Percentiles rank a stretch among this genome's conserved stretches.
Evolutionary conservation across 1,140 invertebrate species (phyloP).

Genomic region (Phortica variegata): DNA sequence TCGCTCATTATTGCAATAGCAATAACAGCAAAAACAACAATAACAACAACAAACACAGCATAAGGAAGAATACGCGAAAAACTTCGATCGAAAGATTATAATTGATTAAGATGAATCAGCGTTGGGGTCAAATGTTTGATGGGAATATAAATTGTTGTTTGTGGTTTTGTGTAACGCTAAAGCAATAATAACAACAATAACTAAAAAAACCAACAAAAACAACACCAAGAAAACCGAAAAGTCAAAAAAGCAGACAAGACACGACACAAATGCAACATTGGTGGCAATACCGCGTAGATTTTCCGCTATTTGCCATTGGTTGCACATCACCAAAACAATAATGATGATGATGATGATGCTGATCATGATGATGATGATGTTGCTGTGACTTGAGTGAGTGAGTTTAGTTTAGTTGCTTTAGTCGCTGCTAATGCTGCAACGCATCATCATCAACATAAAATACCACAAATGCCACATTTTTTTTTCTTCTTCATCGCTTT

Average conservation of each 20-base stretch:
- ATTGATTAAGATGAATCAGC: slow-evolving; percentile 56
- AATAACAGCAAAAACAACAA: too few relatives aligned
- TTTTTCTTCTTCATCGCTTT: too few relatives aligned
- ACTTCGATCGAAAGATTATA: slow-evolving; percentile 49
- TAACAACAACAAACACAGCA: too few relatives aligned
- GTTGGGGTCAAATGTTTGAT: slow-evolving; percentile 55
- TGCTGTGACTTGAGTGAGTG: slow-evolving; percentile 3
- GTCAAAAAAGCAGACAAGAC: too few relatives aligned
- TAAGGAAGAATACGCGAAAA: too few relatives aligned
- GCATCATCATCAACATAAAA: slow-evolving; percentile 40
- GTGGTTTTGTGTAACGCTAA: slow-evolving; percentile 54
- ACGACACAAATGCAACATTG: slow-evolving; percentile 51
- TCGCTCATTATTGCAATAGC: too few relatives aligned
- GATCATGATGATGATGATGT: slow-evolving; percentile 15
- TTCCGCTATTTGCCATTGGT: too few relatives aligned
- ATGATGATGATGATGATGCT: slow-evolving; percentile 35
- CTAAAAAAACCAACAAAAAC: slow-evolving; percentile 20
- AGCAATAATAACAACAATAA: slow-evolving; percentile 11
- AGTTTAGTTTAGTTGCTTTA: neutral
- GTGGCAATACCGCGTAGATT: slow-evolving; percentile 17
- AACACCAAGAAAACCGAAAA: too few relatives aligned
- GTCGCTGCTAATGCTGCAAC: slow-evolving; percentile 21
- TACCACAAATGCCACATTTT: neutral
- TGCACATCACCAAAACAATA: too few relatives aligned
- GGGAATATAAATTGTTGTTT: slow-evolving; percentile 56